phyloP scores from a whole-genome alignment of 92 coral and sea anemone genomes.

The Muricea muricata region DNA sequence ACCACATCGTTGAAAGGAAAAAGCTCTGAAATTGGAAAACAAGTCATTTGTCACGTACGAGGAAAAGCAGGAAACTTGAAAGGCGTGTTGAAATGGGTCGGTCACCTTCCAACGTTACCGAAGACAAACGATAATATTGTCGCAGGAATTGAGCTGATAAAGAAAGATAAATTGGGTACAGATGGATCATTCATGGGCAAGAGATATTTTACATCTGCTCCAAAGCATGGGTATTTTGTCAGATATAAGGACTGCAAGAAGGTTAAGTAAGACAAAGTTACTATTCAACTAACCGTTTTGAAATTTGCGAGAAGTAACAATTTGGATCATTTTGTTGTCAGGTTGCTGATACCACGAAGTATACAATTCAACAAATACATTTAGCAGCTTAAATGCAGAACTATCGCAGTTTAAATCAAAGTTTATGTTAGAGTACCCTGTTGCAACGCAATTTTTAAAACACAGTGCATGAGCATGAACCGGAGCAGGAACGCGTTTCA shows the following conservation, averaged over 20 bases:
- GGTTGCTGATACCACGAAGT: no score
- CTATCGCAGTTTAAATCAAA: no score
- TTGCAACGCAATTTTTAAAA: no score
- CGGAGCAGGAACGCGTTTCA: no score
- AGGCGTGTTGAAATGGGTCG: slow-evolving; percentile 88
- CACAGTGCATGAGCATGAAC: no score
- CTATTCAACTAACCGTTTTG: neutral
- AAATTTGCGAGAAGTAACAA: neutral
- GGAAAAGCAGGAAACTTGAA: slow-evolving; percentile 65
- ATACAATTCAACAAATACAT: no score
- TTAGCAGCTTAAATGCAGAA: no score
- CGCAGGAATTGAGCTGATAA: slow-evolving; percentile 85
- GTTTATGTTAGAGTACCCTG: no score
- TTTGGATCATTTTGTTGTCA: no score
- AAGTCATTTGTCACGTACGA: slow-evolving; percentile 77
- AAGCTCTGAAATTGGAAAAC: slow-evolving; percentile 56
- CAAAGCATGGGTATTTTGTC: slow-evolving; percentile 95
- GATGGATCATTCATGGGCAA: slow-evolving; percentile 91
- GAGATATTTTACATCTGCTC: slow-evolving; percentile 79
- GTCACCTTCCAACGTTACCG: slow-evolving; percentile 82
- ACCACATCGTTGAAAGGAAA: neutral
- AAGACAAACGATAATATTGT: slow-evolving; percentile 73
- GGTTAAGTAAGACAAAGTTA: neutral
- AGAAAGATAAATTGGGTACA: slow-evolving; percentile 91
- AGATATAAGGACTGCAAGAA: slow-evolving; percentile 81